These are phyloP conservation scores for Drosophila lini DNA, from an alignment of 1,140 invertebrate species.

Conservation along the genomic window DNA sequence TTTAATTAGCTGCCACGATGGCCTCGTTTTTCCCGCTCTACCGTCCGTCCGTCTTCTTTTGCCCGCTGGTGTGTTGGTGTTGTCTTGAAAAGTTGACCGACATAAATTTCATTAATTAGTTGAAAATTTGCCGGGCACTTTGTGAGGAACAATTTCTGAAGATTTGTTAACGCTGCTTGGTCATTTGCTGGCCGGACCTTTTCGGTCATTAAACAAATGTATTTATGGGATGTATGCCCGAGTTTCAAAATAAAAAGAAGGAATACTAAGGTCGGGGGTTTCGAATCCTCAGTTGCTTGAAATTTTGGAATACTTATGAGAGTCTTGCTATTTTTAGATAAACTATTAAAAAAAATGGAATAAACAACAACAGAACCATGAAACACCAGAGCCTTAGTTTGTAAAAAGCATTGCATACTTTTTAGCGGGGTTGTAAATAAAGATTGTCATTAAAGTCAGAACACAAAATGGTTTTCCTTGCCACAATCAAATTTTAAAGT, in stretches of 20 bases:
- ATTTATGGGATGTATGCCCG: conserved; percentile 50
- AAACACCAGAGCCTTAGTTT: neutral
- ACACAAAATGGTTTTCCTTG: no score
- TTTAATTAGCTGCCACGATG: conserved; percentile 61
- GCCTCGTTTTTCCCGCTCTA: conserved; percentile 35
- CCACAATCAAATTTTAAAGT: neutral
- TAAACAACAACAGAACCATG: neutral
- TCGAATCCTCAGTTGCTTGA: neutral
- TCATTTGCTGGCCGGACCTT: conserved; percentile 39
- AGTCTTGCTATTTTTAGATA: neutral
- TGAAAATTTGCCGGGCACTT: conserved; percentile 52
- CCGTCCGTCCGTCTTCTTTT: neutral
- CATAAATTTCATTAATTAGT: conserved; percentile 78
- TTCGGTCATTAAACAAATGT: conserved; percentile 60
- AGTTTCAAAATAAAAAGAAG: neutral
- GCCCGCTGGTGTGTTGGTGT: conserved; percentile 5
- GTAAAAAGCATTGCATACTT: neutral
- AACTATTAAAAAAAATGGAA: neutral
- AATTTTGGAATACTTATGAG: neutral
- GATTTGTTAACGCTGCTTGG: conserved; percentile 62
- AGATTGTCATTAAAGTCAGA: neutral
- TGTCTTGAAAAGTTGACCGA: conserved; percentile 63
- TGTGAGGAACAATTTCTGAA: conserved; percentile 57
- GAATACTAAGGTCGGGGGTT: neutral
- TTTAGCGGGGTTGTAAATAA: neutral